phyloP scores from a whole-genome alignment of 2,888 invertebrate species.

The Timandra comae region DNA sequence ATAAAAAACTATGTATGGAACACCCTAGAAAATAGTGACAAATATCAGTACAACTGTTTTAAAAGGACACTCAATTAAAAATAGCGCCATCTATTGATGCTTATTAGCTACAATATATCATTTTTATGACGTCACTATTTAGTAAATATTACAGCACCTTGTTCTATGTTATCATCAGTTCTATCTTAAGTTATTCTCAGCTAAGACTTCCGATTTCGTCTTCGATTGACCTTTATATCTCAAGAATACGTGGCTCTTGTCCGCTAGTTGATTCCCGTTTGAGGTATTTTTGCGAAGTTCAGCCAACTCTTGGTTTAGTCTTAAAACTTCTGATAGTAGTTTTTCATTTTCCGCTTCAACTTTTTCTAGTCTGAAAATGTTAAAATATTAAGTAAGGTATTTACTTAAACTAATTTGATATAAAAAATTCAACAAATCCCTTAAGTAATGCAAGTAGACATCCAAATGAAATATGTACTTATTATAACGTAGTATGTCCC shows the following conservation, averaged over 20 bases:
- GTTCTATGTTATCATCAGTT: conserved; percentile 29
- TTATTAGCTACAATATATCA: too few relatives aligned
- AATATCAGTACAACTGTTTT: too few relatives aligned
- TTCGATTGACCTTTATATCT: conserved; percentile 52
- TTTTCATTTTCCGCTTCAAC: conserved; percentile 82
- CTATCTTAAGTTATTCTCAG: conserved; percentile 22
- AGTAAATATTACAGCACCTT: conserved; percentile 36
- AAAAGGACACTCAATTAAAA: too few relatives aligned
- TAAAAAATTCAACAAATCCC: too few relatives aligned
- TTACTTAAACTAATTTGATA: too few relatives aligned
- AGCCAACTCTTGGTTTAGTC: conserved; percentile 82
- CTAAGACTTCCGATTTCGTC: too few relatives aligned
- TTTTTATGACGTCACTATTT: conserved; percentile 20
- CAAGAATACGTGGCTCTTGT: conserved; percentile 76
- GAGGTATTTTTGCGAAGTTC: conserved; percentile 84
- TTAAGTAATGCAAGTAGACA: too few relatives aligned
- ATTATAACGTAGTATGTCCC: too few relatives aligned
- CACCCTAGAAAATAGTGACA: too few relatives aligned
- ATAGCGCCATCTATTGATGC: too few relatives aligned
- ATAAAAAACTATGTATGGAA: too few relatives aligned
- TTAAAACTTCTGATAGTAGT: conserved; percentile 81
- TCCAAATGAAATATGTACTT: too few relatives aligned
- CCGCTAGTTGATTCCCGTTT: conserved; percentile 79
- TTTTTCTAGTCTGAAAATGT: conserved; percentile 53
- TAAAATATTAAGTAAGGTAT: conserved; percentile 27